Evolutionary conservation across 30 jellyfish, hydroid and myxozoan genomes (phyloP).

Genomic region (Cassiopea andromeda): DNA sequence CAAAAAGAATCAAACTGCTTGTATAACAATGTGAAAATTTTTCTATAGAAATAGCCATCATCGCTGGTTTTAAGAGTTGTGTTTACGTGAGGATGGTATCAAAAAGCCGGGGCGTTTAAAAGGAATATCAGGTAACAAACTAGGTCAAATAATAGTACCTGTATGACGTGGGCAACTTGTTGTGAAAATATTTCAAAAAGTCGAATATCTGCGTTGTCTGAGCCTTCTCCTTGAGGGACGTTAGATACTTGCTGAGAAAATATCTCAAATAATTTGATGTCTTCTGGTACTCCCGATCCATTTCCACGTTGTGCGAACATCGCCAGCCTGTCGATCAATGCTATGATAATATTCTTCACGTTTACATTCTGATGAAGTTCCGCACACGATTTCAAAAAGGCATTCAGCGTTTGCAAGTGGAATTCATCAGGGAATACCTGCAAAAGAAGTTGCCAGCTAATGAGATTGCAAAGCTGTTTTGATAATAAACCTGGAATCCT

Average conservation of each 20-base stretch:
- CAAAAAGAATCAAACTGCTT: too few relatives aligned
- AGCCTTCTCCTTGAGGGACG: constrained; percentile 97
- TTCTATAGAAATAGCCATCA: too few relatives aligned
- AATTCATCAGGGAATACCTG: constrained; percentile 98
- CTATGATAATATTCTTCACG: constrained; percentile 96
- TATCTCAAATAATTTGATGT: constrained; percentile 87
- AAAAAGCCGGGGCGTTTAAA: too few relatives aligned
- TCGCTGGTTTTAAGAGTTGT: too few relatives aligned
- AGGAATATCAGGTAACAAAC: too few relatives aligned
- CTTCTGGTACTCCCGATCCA: constrained; percentile 95
- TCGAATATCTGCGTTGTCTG: constrained; percentile 93
- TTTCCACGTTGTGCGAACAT: constrained; percentile 98
- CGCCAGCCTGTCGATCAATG: constrained; percentile 93
- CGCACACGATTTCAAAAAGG: constrained; percentile 96
- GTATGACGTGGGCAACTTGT: constrained; percentile 91
- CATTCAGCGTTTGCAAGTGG: constrained; percentile 91
- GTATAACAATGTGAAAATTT: too few relatives aligned
- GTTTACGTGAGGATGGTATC: too few relatives aligned
- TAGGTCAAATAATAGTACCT: constrained; percentile 53
- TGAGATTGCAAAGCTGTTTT: too few relatives aligned
- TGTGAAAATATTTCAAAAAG: constrained; percentile 95
- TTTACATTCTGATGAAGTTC: constrained; percentile 97
- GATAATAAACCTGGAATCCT: too few relatives aligned
- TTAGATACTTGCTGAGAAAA: constrained; percentile 81
- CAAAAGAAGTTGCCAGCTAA: not conserved